Evolutionary conservation across 2,888 invertebrate genomes (phyloP), one percentile per base, ranked within the genome.

Genomic region (Machimus atricapillus): DNA sequence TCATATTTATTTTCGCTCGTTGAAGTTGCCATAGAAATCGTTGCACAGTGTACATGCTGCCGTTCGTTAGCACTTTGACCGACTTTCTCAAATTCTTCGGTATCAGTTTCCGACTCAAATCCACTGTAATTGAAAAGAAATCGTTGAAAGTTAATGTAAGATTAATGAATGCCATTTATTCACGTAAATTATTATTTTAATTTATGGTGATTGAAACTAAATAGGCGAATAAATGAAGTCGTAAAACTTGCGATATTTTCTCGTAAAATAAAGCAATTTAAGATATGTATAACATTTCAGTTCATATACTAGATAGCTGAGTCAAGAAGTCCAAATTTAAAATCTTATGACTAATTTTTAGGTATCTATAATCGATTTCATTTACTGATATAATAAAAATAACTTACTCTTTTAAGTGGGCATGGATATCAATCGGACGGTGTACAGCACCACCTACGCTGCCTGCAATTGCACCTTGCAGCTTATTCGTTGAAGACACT

Each of bases 41-140:
- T 87, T 46, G 86, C 92, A 7, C 94, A 94, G 40, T 90, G 93
- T 92, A 1, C 73, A 81, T 85, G 46, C 89, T 91, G 92, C 89
- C 92, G 92, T 77, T 93, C 93, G 88, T 93, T 91, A 8, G 94
- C 94, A 90, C 94, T 94, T 91, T 95, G 95, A 19, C 95, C 94
- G 9, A 97, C 94, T 91, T 96, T 96, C 92, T 97, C 97, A 92
- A 97, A 97, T 90, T 96, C 97, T 90, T 96, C 96, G 0, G 96
- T 95, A 90, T 97, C 97, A 0, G 96, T 96, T 93, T 96, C 96
- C 0, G 96, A 97, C 91, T 96, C 97, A 91, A 96, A 95, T 89
- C 95, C 96, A 91, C 96, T 96, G 93, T 87, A 93, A 90, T 66
- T 3, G 23, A 27, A 66, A 66, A 23, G 0, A 66, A 66, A 66